These are phyloP conservation scores for Pterostichus madidus DNA, from an alignment of 2,888 invertebrate species.

Conservation along the genomic window DNA sequence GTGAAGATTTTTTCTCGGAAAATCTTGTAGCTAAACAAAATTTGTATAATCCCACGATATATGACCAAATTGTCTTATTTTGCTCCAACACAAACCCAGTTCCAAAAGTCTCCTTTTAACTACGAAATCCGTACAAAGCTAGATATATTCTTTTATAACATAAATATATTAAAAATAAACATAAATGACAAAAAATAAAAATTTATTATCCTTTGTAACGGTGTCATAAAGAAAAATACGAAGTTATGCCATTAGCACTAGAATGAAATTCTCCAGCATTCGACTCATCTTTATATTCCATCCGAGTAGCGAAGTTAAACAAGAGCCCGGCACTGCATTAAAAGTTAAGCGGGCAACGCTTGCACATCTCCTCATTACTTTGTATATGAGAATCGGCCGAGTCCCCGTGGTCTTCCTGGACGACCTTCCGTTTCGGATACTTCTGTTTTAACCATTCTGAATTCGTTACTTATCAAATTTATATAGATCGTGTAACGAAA, in stretches of 20 bases:
- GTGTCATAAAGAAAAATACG: conserved; percentile 64
- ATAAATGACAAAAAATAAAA: conserved; percentile 54
- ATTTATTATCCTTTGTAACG: conserved; percentile 60
- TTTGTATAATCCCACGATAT: not conserved
- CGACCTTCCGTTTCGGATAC: not conserved
- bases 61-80: too few species aligned
- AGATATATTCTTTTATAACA: too few species aligned
- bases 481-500: too few species aligned
- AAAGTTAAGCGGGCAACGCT: conserved; percentile 62
- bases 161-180: conserved; percentile 52
- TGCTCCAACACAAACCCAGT: too few species aligned
- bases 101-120: too few species aligned
- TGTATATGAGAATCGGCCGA: conserved; percentile 35
- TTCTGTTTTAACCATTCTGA: not conserved
- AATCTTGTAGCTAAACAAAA: not conserved
- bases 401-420: not conserved
- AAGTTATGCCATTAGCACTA: conserved; percentile 62
- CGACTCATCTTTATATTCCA: conserved; percentile 64
- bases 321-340: conserved; percentile 62
- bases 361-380: conserved; percentile 62
- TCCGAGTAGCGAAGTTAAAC: conserved; percentile 62
- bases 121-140: too few species aligned
- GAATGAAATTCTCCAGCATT: conserved; percentile 24
- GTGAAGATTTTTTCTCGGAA: not conserved
- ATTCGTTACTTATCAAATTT: not conserved